These are phyloP conservation scores for Labeo rohita DNA, from an alignment of 2,113 vertebrate species.

Conservation along the genomic window DNA sequence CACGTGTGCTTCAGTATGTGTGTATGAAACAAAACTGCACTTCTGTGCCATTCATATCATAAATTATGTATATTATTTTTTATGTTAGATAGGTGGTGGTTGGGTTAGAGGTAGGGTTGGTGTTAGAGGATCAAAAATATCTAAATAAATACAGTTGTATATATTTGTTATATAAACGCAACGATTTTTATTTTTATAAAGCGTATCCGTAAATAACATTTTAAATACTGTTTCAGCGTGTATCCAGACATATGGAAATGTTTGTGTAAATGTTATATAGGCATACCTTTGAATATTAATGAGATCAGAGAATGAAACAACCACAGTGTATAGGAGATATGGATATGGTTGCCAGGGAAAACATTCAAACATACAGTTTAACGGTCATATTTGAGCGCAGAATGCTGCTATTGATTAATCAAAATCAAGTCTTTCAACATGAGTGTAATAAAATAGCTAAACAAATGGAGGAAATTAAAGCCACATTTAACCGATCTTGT, in stretches of 20 bases:
- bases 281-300: not conserved
- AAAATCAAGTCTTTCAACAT: not conserved
- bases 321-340: not conserved
- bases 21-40: too few relatives aligned
- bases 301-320: not conserved
- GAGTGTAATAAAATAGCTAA: not conserved
- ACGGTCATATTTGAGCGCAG: not conserved
- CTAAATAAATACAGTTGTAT: not conserved
- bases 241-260: not conserved
- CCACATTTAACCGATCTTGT: not conserved
- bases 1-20: too few relatives aligned
- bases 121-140: not conserved
- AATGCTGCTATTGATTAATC: not conserved
- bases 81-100: not conserved
- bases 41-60: too few relatives aligned
- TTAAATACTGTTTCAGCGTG: not conserved
- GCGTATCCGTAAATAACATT: not conserved
- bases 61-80: too few relatives aligned
- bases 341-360: not conserved
- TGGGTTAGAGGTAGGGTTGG: not conserved
- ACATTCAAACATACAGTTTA: not conserved
- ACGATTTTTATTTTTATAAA: not conserved
- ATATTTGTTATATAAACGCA: too few relatives aligned
- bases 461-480: constrained; percentile 11
- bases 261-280: not conserved